Conservation (phyloP, 2,888 invertebrate species). For the Isotomurus palustris region DNA sequence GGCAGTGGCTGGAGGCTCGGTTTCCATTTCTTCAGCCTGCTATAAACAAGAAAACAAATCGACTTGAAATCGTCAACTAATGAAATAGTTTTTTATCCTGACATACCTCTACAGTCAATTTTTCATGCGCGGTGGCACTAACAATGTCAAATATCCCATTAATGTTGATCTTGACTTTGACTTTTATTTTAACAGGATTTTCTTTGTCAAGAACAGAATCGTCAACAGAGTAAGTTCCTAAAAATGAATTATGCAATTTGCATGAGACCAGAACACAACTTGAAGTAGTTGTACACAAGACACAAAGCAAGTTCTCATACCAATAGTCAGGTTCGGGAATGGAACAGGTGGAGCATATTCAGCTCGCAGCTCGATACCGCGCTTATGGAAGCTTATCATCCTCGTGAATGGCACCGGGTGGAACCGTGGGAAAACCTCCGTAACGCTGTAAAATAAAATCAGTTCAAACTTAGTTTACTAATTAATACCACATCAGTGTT, state of each 20-base stretch:
- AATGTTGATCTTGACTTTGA: slow-evolving; percentile 89
- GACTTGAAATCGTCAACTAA: slow-evolving; percentile 2
- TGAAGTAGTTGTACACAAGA: no score
- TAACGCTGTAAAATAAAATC: slow-evolving; percentile 55
- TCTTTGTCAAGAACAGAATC: no score
- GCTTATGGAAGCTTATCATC: slow-evolving; percentile 86
- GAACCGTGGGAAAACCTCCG: slow-evolving; percentile 86
- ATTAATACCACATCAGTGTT: no score
- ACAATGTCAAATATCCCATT: slow-evolving; percentile 87
- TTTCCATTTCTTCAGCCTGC: slow-evolving; percentile 28
- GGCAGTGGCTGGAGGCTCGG: slow-evolving; percentile 51
- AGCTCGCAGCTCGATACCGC: slow-evolving; percentile 80
- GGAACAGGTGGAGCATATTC: slow-evolving; percentile 76
- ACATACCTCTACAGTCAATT: slow-evolving; percentile 44
- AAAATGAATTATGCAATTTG: no score
- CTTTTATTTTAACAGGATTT: slow-evolving; percentile 91
- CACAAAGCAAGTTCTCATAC: no score
- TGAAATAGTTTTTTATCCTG: neutral
- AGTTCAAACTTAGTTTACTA: no score
- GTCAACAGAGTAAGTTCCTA: no score
- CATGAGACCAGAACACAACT: no score
- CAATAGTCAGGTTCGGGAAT: no score
- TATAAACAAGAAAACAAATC: neutral
- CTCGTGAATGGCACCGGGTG: slow-evolving; percentile 91
- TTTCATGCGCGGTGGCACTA: slow-evolving; percentile 67